Evolutionary conservation across 2,113 vertebrate genomes (phyloP).

Genomic region (Aspidoscelis tigris): DNA sequence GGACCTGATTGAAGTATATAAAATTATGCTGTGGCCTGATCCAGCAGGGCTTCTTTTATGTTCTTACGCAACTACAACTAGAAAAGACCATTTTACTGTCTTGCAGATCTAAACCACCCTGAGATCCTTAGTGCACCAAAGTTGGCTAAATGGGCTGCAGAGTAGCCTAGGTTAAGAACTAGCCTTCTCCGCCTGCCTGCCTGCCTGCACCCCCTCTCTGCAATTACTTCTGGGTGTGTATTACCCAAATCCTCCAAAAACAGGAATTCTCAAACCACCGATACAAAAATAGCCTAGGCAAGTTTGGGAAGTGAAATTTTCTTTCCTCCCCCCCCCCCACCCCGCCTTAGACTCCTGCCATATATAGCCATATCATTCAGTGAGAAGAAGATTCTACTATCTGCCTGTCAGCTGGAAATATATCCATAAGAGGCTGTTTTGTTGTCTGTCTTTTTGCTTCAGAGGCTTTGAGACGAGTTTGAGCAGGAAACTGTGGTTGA

Average conservation of each 20-base stretch:
- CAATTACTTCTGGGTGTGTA: conserved; percentile 47
- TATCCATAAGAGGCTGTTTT: conserved; percentile 15
- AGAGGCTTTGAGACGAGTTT: not conserved
- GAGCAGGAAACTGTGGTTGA: not conserved
- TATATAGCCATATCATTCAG: conserved; percentile 59
- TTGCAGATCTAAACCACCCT: not conserved
- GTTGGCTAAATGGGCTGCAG: not conserved
- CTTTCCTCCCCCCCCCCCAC: conserved; percentile 22
- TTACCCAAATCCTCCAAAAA: conserved; percentile 36
- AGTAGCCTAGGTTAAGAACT: not conserved
- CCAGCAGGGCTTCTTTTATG: too few species aligned
- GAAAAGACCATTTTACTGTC: fast-evolving
- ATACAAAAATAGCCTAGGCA: conserved; percentile 62
- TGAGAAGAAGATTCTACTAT: conserved; percentile 45
- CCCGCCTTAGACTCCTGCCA: conserved; percentile 51
- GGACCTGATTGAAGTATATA: too few species aligned
- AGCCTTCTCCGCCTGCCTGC: not conserved
- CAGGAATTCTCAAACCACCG: conserved; percentile 39
- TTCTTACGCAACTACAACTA: too few species aligned
- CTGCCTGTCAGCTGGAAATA: conserved; percentile 34
- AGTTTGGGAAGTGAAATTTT: conserved; percentile 55
- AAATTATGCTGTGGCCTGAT: too few species aligned
- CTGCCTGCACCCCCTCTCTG: not conserved
- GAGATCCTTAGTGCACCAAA: too few species aligned
- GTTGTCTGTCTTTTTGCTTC: fast-evolving